A percentile compares a stretch with the other conserved stretches of the same genome.
phyloP scores from a whole-genome alignment of 2,888 invertebrate genomes.

The Mesorhabditis sp. region DNA sequence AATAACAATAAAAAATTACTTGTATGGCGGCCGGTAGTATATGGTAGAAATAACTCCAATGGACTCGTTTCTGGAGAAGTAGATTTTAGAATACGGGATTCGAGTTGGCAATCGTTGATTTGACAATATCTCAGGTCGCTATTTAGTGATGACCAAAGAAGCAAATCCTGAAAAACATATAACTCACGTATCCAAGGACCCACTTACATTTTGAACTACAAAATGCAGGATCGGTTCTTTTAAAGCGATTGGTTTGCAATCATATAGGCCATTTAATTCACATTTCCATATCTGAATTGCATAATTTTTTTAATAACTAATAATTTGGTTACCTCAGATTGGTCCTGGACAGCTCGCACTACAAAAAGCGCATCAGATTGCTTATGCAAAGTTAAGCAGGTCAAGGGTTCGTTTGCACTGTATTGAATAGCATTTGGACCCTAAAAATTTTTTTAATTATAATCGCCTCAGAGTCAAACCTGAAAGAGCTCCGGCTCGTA shows the following conservation, averaged over 20 bases:
- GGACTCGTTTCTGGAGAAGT: not conserved
- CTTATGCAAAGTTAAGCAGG: not conserved
- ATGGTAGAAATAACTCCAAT: not conserved
- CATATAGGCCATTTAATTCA: not conserved
- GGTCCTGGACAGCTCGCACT: not conserved
- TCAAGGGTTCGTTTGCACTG: not conserved
- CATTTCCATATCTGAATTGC: not conserved
- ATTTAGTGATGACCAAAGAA: not conserved
- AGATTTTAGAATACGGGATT: not conserved
- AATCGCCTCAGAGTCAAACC: not conserved
- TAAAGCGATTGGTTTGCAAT: not conserved
- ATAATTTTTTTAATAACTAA: not conserved
- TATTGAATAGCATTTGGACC: too few relatives aligned
- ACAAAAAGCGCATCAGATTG: not conserved
- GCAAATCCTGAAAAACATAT: not conserved
- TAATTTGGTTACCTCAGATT: not conserved
- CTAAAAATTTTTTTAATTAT: too few relatives aligned
- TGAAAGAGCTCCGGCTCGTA: not conserved
- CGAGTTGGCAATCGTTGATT: not conserved
- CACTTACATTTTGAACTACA: not conserved
- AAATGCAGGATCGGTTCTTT: conserved; percentile 3
- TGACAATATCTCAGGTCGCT: not conserved
- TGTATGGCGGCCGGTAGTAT: not conserved
- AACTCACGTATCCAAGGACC: not conserved
- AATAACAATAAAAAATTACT: not conserved